These are phyloP conservation scores for Leptinotarsa haldemani DNA, from an alignment of 2,888 invertebrate species.

Conservation along the genomic window DNA sequence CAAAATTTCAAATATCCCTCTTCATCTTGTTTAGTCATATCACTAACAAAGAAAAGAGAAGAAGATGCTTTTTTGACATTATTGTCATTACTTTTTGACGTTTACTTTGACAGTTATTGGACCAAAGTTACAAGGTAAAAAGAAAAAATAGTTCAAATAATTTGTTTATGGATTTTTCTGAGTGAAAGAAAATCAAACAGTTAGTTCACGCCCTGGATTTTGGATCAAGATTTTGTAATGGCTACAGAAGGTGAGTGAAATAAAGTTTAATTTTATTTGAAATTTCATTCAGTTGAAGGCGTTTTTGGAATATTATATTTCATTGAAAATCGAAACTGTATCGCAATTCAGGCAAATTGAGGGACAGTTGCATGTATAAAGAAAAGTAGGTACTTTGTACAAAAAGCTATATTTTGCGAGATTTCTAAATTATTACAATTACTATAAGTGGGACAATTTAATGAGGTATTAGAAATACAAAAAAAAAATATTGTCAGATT, in stretches of 20 bases:
- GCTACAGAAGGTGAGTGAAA: constrained; percentile 32
- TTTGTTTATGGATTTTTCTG: constrained; percentile 22
- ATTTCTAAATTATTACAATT: too few relatives aligned
- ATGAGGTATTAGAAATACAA: too few relatives aligned
- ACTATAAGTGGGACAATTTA: too few relatives aligned
- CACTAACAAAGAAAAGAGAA: too few relatives aligned
- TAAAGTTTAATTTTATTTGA: not conserved
- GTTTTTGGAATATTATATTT: not conserved
- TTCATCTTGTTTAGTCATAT: too few relatives aligned
- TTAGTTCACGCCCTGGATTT: not conserved
- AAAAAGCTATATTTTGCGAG: too few relatives aligned
- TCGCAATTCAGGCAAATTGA: too few relatives aligned
- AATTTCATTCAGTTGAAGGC: not conserved
- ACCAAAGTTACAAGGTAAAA: not conserved
- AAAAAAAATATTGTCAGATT: too few relatives aligned
- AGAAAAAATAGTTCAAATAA: constrained; percentile 5
- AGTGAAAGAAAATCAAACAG: constrained; percentile 1
- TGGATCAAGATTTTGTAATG: constrained; percentile 25
- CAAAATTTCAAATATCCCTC: not conserved
- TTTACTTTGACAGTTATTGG: not conserved
- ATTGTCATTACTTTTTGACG: not conserved
- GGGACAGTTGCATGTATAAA: too few relatives aligned
- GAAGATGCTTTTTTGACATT: not conserved
- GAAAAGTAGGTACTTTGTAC: too few relatives aligned
- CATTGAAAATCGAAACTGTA: too few relatives aligned